Evolutionary conservation across 2,888 invertebrate genomes (phyloP).

Genomic region (Neelides folsomi): DNA sequence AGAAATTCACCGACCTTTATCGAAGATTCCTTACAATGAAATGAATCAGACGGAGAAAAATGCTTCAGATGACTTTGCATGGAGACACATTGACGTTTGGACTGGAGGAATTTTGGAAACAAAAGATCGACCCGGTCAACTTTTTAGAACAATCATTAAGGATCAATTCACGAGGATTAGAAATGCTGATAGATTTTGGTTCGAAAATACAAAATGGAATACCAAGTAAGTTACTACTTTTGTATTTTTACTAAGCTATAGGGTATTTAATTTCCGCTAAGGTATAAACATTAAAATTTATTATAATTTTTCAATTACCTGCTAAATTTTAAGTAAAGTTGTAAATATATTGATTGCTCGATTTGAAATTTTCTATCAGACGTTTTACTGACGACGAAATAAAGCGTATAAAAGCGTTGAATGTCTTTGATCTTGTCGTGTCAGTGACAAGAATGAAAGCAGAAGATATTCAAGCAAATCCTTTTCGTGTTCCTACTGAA

Average conservation of each 20-base stretch:
- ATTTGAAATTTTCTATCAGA: slow-evolving; percentile 35
- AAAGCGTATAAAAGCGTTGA: slow-evolving; percentile 38
- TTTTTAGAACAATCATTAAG: slow-evolving; percentile 42
- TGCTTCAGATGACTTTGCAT: slow-evolving; percentile 11
- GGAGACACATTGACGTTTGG: slow-evolving; percentile 45
- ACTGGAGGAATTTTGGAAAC: slow-evolving; percentile 48
- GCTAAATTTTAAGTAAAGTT: not conserved
- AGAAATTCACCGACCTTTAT: slow-evolving; percentile 10
- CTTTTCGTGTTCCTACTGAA: slow-evolving; percentile 39
- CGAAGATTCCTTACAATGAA: not conserved
- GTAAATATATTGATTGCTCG: not conserved
- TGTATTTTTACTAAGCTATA: not conserved
- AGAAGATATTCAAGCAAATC: slow-evolving; percentile 41
- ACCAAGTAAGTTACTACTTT: slow-evolving; percentile 12
- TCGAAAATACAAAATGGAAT: slow-evolving; percentile 39
- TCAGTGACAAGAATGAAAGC: slow-evolving; percentile 40
- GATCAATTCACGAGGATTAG: slow-evolving; percentile 47
- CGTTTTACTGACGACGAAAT: slow-evolving; percentile 42
- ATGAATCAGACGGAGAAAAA: not conserved
- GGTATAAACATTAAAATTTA: no score
- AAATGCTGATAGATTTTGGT: slow-evolving; percentile 49
- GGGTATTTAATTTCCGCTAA: no score
- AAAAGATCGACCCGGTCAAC: slow-evolving; percentile 41
- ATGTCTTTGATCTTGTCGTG: slow-evolving; percentile 43
- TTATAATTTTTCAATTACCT: not conserved